Base-by-base conservation (phyloP, 2,113 vertebrate species). In the Willisornis vidua region DNA sequence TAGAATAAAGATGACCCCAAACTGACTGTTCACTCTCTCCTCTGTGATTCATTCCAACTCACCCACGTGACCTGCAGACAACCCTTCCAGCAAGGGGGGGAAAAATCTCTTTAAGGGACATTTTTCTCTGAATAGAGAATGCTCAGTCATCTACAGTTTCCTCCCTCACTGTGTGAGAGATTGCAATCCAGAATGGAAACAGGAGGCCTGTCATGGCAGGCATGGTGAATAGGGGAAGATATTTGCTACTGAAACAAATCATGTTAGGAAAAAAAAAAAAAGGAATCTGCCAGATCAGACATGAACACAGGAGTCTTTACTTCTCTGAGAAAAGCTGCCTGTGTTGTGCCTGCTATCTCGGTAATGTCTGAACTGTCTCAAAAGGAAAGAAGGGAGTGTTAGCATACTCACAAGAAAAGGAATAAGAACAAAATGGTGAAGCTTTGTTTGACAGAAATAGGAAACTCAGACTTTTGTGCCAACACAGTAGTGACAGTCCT, bases 31-130 rank as follows among this genome's bases (percentile, higher is more conserved):
- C 74, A 33, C 51, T 67, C 14, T 92, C 29, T 94, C 52, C 54
- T 90, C 58, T 57, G 63, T 94, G 87, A 92, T 83, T 94, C 84
- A 82, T 67, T 82, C 52, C 88, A 90, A 28, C 65, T 91, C 82
- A 89, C 19, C 12, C 45, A 87, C 35, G 28, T 91, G 67, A 96
- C 81, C 95, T 67, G 62, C 54, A 91, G 55, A 68, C 71, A 87
- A 85, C n/a, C 48, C 52, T 78, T 79, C 33, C 63, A 85, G 76
- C 37, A 89, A 89, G 55, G 5, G 7, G 5, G 8, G 54, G 55
- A 23, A 19, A 14, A 55, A 63, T 49, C 37, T 55, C 26, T 90
- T 86, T 62, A 57, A 80, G 73, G 39, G 57, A 48, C 74, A 62
- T 76, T 85, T n/a, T 91, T 76, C 58, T 83, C 33, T 77, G 43